phyloP scores from a whole-genome alignment of 2,888 invertebrate genomes.

The Agrochola macilenta region DNA sequence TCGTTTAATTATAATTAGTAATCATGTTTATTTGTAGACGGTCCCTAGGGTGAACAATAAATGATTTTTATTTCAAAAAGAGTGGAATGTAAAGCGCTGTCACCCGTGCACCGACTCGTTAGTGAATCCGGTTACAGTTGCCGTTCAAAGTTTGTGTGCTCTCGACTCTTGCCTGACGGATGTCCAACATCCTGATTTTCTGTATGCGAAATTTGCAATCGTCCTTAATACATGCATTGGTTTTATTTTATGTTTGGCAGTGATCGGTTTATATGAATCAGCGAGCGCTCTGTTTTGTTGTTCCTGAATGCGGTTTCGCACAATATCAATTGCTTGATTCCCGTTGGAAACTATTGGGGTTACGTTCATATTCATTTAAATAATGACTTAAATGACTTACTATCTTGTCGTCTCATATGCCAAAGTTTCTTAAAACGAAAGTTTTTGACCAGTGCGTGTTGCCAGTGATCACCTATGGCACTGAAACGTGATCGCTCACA shows the following conservation, averaged over 20 bases:
- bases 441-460: no score
- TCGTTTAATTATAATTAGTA: conserved; percentile 35
- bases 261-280: conserved; percentile 17
- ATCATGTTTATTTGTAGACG: conserved; percentile 42
- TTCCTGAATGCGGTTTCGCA: conserved; percentile 27
- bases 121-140: conserved; percentile 85
- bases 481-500: no score
- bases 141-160: conserved; percentile 85
- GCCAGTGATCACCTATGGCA: no score
- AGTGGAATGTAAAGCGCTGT: conserved; percentile 62
- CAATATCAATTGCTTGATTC: conserved; percentile 23
- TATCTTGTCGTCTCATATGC: no score
- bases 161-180: conserved; percentile 79
- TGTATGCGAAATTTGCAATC: conserved; percentile 65
- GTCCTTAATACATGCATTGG: conserved; percentile 63
- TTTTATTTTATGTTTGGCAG: conserved; percentile 41
- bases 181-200: conserved; percentile 79
- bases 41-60: conserved; percentile 43
- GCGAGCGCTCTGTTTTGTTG: conserved; percentile 11
- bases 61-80: conserved; percentile 68
- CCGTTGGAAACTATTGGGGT: conserved; percentile 12
- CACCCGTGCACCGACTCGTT: conserved; percentile 82
- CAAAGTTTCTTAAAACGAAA: no score
- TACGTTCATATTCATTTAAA: conserved; percentile 4
- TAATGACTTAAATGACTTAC: conserved; percentile 2